Percentiles rank a stretch among this genome's conserved stretches.
Conservation (phyloP, 1,140 invertebrate genomes). For the Pantala flavescens region DNA sequence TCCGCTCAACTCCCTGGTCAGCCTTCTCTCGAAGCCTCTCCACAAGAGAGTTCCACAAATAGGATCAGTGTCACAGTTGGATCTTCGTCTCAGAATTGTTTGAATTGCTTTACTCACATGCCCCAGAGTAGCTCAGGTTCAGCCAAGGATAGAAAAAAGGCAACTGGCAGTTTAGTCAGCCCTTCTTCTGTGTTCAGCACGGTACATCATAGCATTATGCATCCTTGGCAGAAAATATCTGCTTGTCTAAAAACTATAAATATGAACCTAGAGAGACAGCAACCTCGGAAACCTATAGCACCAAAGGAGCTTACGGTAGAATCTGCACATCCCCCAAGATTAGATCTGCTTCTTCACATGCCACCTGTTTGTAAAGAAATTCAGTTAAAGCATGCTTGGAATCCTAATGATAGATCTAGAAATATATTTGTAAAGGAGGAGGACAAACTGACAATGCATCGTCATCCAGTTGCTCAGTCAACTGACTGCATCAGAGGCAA, state of each 20-base stretch:
- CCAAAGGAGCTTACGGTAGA: slow-evolving; percentile 73
- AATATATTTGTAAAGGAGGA: slow-evolving; percentile 99
- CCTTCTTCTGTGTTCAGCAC: background rate
- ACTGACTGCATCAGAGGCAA: slow-evolving; percentile 97
- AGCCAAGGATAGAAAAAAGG: no score
- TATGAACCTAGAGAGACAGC: slow-evolving; percentile 65
- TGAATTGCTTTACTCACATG: no score
- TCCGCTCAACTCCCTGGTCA: no score
- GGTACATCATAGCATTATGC: background rate
- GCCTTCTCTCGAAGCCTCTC: no score
- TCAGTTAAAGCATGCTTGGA: slow-evolving; percentile 92
- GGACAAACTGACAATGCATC: slow-evolving; percentile 95
- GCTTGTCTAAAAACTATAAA: slow-evolving; percentile 45
- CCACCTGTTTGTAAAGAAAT: slow-evolving; percentile 77
- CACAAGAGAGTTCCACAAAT: no score
- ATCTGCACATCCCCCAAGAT: slow-evolving; percentile 72
- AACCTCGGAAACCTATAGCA: slow-evolving; percentile 68
- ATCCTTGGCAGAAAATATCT: background rate
- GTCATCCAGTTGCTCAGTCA: slow-evolving; percentile 97
- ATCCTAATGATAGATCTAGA: slow-evolving; percentile 89
- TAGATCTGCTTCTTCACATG: slow-evolving; percentile 94
- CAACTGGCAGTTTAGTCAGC: background rate
- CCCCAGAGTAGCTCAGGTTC: no score
- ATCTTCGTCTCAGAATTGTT: no score
- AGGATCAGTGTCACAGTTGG: no score